Evolutionary conservation across 2,113 vertebrate genomes (phyloP), one percentile per base, ranked within the genome.

Genomic region (Odocoileus hemionus): DNA sequence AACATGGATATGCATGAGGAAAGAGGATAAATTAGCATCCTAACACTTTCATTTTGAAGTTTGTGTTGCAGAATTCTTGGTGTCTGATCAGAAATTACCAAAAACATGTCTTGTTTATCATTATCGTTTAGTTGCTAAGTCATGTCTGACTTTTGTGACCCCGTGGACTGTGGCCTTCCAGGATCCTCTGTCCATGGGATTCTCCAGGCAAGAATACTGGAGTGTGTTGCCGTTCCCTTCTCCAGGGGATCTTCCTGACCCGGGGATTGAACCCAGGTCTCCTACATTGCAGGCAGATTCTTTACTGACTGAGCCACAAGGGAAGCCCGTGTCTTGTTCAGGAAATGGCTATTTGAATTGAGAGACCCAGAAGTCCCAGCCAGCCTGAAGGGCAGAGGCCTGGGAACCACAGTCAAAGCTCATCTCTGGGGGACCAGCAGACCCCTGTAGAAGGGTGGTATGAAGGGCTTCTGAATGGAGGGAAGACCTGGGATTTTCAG

Each of bases 31-130:
- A 60, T 28, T 23, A 80, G 58, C 55, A 30, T 3, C 2, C 17
- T 19, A 26, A 80, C 1, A 0, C 43, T 64, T 92, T 76, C n/a
- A 39, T 60, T 39, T 61, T 15, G 4, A 5, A 39, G 55, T 70
- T 95, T 92, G 36, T 36, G 7, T 86, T 57, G 47, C 93, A 76
- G 78, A 54, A 92, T 87, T 57, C 64, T 82, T 50, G 15, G 28
- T 76, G 55, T 87, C 86, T 91, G 78, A 58, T 95, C 83, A 97
- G 47, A 55, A 95, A 47, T 86, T 43, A 95, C 83, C 54, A n/a
- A 91, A 94, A 58, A 86, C n/a, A 60, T n/a, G 55, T 93, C 33
- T 86, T 55, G 9, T 60, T 95, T 28, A 67, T 39, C 0, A 1
- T 39, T 19, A 70, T 39, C 0, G 2, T 39, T 70, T 39, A 39